Evolutionary conservation across 2,888 invertebrate genomes (phyloP).

Genomic region (Cephus sareptanus): DNA sequence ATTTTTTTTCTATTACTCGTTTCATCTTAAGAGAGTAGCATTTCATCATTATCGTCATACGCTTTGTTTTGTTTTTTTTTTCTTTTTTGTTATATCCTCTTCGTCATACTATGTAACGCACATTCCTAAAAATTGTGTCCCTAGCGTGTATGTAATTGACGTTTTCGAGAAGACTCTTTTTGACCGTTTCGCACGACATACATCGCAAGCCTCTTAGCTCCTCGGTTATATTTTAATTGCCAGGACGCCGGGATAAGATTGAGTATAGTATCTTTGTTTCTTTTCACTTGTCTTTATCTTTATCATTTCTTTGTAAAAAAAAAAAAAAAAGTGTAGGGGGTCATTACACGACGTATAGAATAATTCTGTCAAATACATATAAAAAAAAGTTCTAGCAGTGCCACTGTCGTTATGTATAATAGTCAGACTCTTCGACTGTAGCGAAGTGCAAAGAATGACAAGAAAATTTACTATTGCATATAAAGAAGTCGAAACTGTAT

Average conservation of each 20-base stretch:
- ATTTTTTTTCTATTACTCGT: conserved; percentile 25
- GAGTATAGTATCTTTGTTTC: background rate
- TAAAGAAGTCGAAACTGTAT: background rate
- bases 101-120: background rate
- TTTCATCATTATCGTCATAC: background rate
- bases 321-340: background rate
- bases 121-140: conserved; percentile 18
- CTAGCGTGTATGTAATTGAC: conserved; percentile 51
- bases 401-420: background rate
- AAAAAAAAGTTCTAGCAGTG: background rate
- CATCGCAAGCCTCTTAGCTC: background rate
- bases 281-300: background rate
- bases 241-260: background rate
- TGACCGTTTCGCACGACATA: conserved; percentile 11
- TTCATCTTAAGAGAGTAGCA: conserved; percentile 8
- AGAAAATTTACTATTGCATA: background rate
- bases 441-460: background rate
- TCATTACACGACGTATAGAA: background rate
- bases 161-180: conserved; percentile 52
- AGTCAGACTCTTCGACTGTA: background rate
- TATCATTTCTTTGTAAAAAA: background rate
- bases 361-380: background rate
- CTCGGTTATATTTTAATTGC: background rate
- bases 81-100: background rate
- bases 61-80: background rate